A percentile compares a stretch with the other conserved stretches of the same genome.
phyloP scores from a whole-genome alignment of 2,797 vertebrate genomes.

The Melanogrammus aeglefinus region DNA sequence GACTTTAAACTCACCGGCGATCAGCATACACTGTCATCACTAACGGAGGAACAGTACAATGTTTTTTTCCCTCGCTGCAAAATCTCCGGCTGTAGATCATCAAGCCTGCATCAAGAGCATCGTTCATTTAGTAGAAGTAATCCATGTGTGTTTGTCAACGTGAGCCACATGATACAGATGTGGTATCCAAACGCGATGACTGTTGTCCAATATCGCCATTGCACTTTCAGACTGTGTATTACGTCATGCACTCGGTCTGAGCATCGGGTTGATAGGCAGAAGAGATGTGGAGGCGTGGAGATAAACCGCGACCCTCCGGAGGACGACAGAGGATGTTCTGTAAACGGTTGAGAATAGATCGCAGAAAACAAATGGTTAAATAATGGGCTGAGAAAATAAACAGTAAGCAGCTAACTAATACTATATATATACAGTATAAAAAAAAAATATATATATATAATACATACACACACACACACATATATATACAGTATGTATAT shows the following conservation, averaged over 20 bases:
- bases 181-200: constrained; percentile 57
- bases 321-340: neutral
- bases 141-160: constrained; percentile 35
- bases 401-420: too few species aligned
- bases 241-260: constrained; percentile 65
- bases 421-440: too few species aligned
- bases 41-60: constrained; percentile 3
- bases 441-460: too few species aligned
- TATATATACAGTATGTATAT: too few species aligned
- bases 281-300: constrained; percentile 34
- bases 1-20: constrained; percentile 59
- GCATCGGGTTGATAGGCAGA: constrained; percentile 59
- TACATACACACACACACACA: too few species aligned
- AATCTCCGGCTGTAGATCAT: neutral
- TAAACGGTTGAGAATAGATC: too few species aligned
- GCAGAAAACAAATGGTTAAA: too few species aligned
- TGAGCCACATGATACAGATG: constrained; percentile 64
- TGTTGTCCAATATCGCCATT: constrained; percentile 77
- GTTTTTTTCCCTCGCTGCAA: neutral
- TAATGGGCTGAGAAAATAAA: too few species aligned
- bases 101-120: too few species aligned
- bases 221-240: constrained; percentile 69
- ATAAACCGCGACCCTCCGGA: constrained; percentile 40
- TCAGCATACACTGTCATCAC: constrained; percentile 61
- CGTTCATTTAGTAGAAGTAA: neutral